Percentiles rank a stretch among this genome's conserved stretches.
phyloP scores from a whole-genome alignment of 2,797 vertebrate genomes.

The Alfaro cultratus region DNA sequence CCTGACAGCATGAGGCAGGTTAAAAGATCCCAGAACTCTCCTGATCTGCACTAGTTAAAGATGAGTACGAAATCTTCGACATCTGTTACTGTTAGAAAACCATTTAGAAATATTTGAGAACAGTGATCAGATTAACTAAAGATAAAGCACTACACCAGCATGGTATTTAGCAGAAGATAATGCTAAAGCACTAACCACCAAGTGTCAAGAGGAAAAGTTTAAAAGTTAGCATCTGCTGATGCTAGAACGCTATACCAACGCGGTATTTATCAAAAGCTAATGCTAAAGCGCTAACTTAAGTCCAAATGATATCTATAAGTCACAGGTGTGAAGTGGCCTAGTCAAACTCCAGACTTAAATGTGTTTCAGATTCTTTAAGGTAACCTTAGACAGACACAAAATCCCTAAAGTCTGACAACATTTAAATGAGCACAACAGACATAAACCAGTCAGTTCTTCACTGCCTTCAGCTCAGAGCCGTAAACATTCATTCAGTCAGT shows the following conservation, averaged over 20 bases:
- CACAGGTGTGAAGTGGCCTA: neutral
- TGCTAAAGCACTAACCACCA: too few relatives aligned
- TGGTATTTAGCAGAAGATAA: too few relatives aligned
- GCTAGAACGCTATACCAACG: too few relatives aligned
- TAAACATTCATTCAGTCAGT: constrained; percentile 38
- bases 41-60: neutral
- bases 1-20: neutral
- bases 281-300: too few relatives aligned
- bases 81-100: neutral
- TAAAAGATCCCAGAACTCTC: neutral
- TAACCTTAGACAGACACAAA: neutral
- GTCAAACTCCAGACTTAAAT: neutral
- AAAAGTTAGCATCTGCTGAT: too few relatives aligned
- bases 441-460: constrained; percentile 37
- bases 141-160: too few relatives aligned
- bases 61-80: neutral
- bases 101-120: neutral
- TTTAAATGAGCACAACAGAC: neutral
- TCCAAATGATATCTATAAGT: too few relatives aligned
- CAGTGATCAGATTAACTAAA: too few relatives aligned
- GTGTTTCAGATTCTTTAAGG: neutral
- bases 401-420: neutral
- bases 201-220: too few relatives aligned
- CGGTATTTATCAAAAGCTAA: too few relatives aligned
- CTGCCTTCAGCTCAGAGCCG: constrained; percentile 9